Evolutionary conservation across 2,888 invertebrate species (phyloP).

Genomic region (Erannis defoliaria): DNA sequence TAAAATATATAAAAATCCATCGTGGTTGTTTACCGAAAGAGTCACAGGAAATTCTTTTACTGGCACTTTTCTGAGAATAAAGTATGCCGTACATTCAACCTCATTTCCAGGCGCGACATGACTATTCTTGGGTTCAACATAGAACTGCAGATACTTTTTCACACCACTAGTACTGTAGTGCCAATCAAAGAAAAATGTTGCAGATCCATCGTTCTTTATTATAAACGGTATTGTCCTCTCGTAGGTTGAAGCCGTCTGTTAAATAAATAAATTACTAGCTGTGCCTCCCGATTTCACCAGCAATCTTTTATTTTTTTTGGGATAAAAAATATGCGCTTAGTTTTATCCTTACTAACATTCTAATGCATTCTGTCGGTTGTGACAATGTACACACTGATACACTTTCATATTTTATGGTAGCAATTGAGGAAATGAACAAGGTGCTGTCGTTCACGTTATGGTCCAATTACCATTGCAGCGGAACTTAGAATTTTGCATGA

Average conservation of each 20-base stretch:
- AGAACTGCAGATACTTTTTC: conserved; percentile 72
- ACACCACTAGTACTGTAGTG: conserved; percentile 63
- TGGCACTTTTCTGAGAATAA: conserved; percentile 73
- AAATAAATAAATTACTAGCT: conserved; percentile 20
- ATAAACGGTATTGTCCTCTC: conserved; percentile 73
- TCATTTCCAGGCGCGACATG: conserved; percentile 69
- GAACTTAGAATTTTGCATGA: no score
- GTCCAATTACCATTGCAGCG: no score
- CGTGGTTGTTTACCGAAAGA: conserved; percentile 60
- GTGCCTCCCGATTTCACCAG: background rate
- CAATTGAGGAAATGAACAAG: no score
- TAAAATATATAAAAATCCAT: background rate
- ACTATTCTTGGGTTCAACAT: conserved; percentile 71
- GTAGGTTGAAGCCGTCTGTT: conserved; percentile 78
- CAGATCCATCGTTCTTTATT: conserved; percentile 77
- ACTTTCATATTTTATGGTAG: no score
- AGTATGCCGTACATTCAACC: conserved; percentile 68
- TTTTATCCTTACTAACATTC: no score
- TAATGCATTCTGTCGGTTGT: no score
- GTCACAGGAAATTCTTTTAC: conserved; percentile 73
- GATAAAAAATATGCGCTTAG: no score
- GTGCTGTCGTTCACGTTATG: no score
- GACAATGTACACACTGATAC: no score
- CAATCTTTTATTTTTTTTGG: no score
- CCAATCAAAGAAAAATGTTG: conserved; percentile 79